Conservation (phyloP, 2,113 vertebrate genomes). For the Microcebus tavaratra region DNA sequence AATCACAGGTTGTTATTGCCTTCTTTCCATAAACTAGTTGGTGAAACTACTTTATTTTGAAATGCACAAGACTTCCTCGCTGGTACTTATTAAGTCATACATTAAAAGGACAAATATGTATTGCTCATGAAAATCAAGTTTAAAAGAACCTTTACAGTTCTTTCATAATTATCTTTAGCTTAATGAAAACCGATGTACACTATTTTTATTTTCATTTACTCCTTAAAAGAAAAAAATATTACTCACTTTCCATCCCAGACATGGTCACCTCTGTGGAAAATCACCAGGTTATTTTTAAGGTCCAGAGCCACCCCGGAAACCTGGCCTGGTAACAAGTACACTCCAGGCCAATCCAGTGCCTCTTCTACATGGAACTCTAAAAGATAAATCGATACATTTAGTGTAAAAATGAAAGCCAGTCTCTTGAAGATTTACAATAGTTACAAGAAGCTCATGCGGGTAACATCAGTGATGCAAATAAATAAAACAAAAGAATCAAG, state of each 20-base stretch:
- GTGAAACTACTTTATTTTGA: background rate
- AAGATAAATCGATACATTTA: constrained; percentile 55
- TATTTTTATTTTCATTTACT: background rate
- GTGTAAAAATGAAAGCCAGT: background rate
- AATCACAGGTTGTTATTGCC: background rate
- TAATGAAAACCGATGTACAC: background rate
- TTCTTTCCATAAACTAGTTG: background rate
- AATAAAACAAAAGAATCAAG: constrained; percentile 1
- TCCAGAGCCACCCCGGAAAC: constrained; percentile 96
- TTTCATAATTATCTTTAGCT: background rate
- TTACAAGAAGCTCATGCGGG: constrained; percentile 59
- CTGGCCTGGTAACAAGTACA: constrained; percentile 91
- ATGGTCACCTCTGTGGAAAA: constrained; percentile 97
- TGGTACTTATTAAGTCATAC: background rate
- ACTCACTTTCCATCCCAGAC: constrained; percentile 94
- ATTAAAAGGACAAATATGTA: background rate
- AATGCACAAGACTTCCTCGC: background rate
- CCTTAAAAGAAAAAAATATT: background rate
- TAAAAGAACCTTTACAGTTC: background rate
- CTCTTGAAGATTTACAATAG: background rate
- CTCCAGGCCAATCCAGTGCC: constrained; percentile 89
- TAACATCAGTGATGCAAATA: constrained; percentile 36
- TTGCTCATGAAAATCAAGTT: background rate
- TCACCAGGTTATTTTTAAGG: constrained; percentile 90
- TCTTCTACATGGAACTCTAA: constrained; percentile 93